Percentiles rank a stretch among this genome's conserved stretches.
phyloP scores from a whole-genome alignment of 1,140 invertebrate species.

The Cyclina sinensis region DNA sequence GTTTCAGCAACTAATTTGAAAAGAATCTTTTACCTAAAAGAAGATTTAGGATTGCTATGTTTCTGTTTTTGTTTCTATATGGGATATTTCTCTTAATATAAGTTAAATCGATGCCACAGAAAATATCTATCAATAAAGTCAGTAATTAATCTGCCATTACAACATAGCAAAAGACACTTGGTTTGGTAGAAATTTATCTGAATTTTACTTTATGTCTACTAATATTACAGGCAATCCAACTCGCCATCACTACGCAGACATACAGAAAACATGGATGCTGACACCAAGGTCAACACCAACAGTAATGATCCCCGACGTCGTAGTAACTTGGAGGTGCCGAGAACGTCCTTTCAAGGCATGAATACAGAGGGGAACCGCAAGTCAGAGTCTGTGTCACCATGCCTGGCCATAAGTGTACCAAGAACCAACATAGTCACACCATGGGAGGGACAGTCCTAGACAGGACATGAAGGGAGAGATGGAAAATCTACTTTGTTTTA shows the following conservation, averaged over 20 bases:
- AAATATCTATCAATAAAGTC: no score
- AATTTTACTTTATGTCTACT: background rate
- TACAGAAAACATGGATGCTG: constrained; percentile 17
- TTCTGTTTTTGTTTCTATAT: no score
- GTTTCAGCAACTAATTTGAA: no score
- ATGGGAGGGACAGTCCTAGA: constrained; percentile 48
- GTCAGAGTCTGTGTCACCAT: constrained; percentile 44
- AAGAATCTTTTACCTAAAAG: no score
- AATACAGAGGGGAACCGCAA: constrained; percentile 33
- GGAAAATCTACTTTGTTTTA: no score
- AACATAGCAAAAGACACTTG: no score
- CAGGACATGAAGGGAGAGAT: background rate
- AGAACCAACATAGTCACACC: constrained; percentile 60
- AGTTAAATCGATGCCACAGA: no score
- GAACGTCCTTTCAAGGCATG: background rate
- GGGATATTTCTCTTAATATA: no score
- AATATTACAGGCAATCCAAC: constrained; percentile 34
- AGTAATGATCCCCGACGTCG: constrained; percentile 59
- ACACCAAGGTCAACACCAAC: background rate
- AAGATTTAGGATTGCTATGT: no score
- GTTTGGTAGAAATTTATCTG: no score
- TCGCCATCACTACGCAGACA: constrained; percentile 52
- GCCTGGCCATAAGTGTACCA: constrained; percentile 58
- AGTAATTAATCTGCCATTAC: no score
- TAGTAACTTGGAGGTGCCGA: constrained; percentile 62